These are phyloP conservation scores for Odontomyia ornata DNA, from an alignment of 2,888 invertebrate genomes.

Conservation along the genomic window DNA sequence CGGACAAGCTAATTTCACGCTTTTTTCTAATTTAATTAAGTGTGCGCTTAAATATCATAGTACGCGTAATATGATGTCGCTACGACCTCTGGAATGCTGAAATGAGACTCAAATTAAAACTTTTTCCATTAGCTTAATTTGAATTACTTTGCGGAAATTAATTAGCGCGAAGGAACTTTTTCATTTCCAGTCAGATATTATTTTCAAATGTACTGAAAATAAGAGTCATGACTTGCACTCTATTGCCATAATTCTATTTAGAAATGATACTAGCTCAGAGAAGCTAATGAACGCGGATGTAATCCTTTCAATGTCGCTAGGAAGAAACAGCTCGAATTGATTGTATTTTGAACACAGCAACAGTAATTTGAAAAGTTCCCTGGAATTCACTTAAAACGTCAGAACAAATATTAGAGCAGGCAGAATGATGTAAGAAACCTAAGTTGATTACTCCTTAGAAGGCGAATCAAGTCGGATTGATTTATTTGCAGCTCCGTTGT, in stretches of 20 bases:
- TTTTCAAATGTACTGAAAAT: slow-evolving; percentile 10
- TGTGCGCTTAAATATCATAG: slow-evolving; percentile 29
- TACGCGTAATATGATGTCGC: slow-evolving; percentile 34
- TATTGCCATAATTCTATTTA: slow-evolving; percentile 10
- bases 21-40: slow-evolving; percentile 49
- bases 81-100: neutral
- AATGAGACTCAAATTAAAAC: slow-evolving; percentile 48
- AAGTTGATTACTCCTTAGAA: too few species aligned
- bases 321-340: too few species aligned
- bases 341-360: too few species aligned
- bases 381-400: too few species aligned
- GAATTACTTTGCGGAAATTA: slow-evolving; percentile 50
- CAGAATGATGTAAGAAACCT: too few species aligned
- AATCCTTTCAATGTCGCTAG: too few species aligned
- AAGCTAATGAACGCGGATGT: neutral
- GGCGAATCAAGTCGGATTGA: too few species aligned
- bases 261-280: neutral
- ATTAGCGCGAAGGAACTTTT: slow-evolving; percentile 45
- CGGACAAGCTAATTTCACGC: slow-evolving; percentile 47
- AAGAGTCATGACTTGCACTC: slow-evolving; percentile 24
- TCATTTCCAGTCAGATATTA: slow-evolving; percentile 29
- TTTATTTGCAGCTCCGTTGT: too few species aligned
- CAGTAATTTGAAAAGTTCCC: too few species aligned
- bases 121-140: slow-evolving; percentile 51
- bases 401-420: too few species aligned